Base-by-base conservation (phyloP, 2,797 vertebrate genomes). In the Myotis daubentonii region DNA sequence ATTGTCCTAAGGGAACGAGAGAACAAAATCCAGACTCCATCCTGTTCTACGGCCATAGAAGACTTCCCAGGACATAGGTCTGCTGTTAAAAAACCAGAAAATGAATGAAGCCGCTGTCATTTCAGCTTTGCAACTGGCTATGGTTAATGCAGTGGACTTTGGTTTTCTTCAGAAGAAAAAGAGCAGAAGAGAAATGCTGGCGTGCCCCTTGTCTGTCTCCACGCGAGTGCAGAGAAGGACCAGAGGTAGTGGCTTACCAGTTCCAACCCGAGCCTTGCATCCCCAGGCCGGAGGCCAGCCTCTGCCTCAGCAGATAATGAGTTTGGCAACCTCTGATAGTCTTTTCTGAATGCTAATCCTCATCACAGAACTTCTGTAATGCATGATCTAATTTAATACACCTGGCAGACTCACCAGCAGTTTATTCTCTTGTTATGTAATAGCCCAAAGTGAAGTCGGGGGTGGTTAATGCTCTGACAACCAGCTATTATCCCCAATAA, bases 311-410 rank as follows among this genome's bases (percentile, higher is more conserved):
- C 95, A 97, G 94, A 98, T 98, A 98, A 98, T 98, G 96, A 96
- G 36, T 97, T 96, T 98, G 98, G 98, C 98, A 98, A 97, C 91
- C 97, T 96, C 95, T 86, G 90, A 96, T 76, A 57, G 93, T 97
- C 97, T 96, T 97, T 97, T 98, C 96, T 97, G 96, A 93, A 98
- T 89, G 96, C 88, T 97, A 97, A 98, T 98, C 97, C 95, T 82
- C 82, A 96, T 95, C 93, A 88, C 80, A 97, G 96, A 97, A 97
- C 93, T 97, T 95, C 96, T 94, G 90, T 95, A 98, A 98, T 97
- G 95, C 96, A 97, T 97, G 95, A 97, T 97, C 97, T 98, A 98
- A 98, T 98, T 98, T 98, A 98, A 97, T 97, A 98, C 97, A 98
- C 97, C 98, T 98, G 98, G 97, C 96, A 98, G 96, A 89, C 93